Evolutionary conservation across 2,888 invertebrate species (phyloP).

Genomic region (Dolichomitus sp.): DNA sequence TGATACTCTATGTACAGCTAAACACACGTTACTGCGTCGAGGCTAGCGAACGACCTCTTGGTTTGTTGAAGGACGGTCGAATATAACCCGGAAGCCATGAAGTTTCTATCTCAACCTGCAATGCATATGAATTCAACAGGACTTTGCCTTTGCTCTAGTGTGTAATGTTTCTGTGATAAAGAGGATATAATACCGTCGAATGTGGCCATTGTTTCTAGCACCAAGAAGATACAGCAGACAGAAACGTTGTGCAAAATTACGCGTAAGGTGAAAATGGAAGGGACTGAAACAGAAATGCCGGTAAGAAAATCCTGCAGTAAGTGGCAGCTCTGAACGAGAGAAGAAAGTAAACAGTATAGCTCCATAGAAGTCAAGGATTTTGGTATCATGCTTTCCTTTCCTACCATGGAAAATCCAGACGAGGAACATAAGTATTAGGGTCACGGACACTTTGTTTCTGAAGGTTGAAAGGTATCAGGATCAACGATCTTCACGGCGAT

Average conservation of each 20-base stretch:
- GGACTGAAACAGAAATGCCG: background rate
- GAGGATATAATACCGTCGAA: slow-evolving; percentile 23
- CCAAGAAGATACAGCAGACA: slow-evolving; percentile 3
- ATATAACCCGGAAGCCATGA: slow-evolving; percentile 32
- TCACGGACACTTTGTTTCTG: slow-evolving; percentile 15
- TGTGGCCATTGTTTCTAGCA: background rate
- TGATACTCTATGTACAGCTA: slow-evolving; percentile 18
- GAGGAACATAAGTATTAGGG: background rate
- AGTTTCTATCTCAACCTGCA: slow-evolving; percentile 2
- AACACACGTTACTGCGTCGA: slow-evolving; percentile 26
- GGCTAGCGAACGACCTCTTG: slow-evolving; percentile 18
- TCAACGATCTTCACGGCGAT: slow-evolving; percentile 31
- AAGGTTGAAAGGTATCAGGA: slow-evolving; percentile 18
- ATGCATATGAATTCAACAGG: background rate
- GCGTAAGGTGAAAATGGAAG: slow-evolving; percentile 15
- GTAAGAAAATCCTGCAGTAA: background rate
- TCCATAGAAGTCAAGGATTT: slow-evolving; percentile 3
- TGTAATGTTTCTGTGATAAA: slow-evolving; percentile 15
- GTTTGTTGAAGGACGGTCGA: slow-evolving; percentile 22
- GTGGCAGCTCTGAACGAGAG: background rate
- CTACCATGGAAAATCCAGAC: slow-evolving; percentile 9
- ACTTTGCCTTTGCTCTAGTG: background rate
- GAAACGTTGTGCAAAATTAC: slow-evolving; percentile 41
- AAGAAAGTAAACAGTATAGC: background rate
- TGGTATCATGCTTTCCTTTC: slow-evolving; percentile 8